These are phyloP conservation scores for Lepus townsendii DNA, from an alignment of 2,797 vertebrate species.

Conservation along the genomic window DNA sequence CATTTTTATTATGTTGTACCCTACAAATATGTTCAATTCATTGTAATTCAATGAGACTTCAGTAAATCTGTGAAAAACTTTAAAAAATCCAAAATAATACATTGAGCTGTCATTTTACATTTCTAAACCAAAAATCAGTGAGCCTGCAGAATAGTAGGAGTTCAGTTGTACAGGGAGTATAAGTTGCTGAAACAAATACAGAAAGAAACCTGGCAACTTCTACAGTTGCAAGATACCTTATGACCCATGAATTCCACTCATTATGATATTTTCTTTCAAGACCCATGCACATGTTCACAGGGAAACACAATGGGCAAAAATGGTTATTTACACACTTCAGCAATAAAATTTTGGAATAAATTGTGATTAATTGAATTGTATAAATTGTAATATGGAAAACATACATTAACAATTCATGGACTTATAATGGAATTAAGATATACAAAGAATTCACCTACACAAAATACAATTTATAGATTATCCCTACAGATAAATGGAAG, in stretches of 20 bases:
- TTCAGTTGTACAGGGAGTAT: not conserved
- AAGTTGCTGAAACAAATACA: not conserved
- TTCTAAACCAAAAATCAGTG: not conserved
- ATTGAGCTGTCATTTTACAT: not conserved
- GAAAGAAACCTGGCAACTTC: not conserved
- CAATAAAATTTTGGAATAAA: not conserved
- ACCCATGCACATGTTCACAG: not conserved
- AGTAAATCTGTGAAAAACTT: not conserved
- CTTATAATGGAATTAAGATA: not conserved
- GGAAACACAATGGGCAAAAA: not conserved
- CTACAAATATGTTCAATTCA: not conserved
- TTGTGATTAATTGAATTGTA: not conserved
- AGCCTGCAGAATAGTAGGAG: not conserved
- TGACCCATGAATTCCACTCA: not conserved
- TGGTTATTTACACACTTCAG: not conserved
- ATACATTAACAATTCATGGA: not conserved
- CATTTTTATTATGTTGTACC: not conserved
- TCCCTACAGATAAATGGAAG: not conserved
- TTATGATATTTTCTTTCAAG: not conserved
- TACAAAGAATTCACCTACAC: not conserved
- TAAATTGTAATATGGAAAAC: not conserved
- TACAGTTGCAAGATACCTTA: not conserved
- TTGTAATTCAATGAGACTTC: not conserved
- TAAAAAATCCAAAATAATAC: not conserved
- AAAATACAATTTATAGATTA: not conserved